Evolutionary conservation across 2,113 vertebrate genomes (phyloP).

Genomic region (Dromiciops gliroides): DNA sequence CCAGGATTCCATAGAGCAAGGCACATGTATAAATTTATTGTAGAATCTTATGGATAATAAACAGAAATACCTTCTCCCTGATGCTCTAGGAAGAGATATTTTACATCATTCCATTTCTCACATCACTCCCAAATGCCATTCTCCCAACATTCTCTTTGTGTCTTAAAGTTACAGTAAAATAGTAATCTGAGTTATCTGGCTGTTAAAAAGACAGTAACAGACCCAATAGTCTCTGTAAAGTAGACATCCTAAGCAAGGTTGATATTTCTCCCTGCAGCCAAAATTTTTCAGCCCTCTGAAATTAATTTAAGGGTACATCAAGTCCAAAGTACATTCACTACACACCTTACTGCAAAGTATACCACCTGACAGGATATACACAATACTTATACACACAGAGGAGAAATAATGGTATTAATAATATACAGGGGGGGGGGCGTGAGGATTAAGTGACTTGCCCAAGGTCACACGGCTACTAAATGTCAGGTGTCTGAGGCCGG

Average conservation of each 20-base stretch:
- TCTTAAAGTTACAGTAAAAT: background rate
- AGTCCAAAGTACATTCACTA: background rate
- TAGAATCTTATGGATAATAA: too few species aligned
- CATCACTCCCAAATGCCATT: background rate
- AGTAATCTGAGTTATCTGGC: background rate
- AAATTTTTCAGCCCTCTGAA: background rate
- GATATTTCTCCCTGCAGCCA: background rate
- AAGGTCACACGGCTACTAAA: too few species aligned
- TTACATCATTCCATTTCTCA: background rate
- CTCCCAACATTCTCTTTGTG: background rate
- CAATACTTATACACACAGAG: too few species aligned
- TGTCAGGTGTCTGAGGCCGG: too few species aligned
- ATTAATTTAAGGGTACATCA: background rate
- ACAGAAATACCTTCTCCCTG: background rate
- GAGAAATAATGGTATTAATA: too few species aligned
- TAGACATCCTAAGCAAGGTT: background rate
- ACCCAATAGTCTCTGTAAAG: background rate
- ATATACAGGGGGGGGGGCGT: too few species aligned
- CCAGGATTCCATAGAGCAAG: background rate
- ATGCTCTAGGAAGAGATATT: background rate
- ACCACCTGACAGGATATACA: background rate
- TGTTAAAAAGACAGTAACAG: background rate
- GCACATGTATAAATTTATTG: background rate
- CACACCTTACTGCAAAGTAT: background rate
- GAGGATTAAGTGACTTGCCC: too few species aligned